phyloP scores from a whole-genome alignment of 2,888 invertebrate species.

The Lasioglossum villosulum region DNA sequence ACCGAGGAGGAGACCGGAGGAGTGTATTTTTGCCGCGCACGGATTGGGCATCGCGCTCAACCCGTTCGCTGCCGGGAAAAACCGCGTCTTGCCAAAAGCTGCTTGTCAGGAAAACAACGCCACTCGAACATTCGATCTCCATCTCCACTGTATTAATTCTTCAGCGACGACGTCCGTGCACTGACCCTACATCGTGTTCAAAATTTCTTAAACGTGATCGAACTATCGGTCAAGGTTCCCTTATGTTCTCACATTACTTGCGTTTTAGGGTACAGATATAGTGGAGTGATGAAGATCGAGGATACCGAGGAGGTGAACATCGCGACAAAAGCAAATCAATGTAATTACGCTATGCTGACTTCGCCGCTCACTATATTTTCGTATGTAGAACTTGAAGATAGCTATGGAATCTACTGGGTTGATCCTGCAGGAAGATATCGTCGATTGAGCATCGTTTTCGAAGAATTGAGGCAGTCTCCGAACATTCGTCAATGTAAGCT shows the following conservation, averaged over 20 bases:
- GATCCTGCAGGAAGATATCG: not conserved
- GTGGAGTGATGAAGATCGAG: too few relatives aligned
- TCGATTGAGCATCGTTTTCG: not conserved
- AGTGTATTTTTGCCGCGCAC: slow-evolving; percentile 39
- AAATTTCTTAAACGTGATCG: too few relatives aligned
- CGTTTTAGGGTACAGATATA: not conserved
- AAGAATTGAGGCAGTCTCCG: not conserved
- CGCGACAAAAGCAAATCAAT: too few relatives aligned
- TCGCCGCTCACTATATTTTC: too few relatives aligned
- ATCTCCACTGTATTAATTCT: not conserved
- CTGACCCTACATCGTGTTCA: too few relatives aligned
- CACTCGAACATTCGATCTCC: not conserved
- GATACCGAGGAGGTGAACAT: too few relatives aligned
- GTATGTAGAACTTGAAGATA: too few relatives aligned
- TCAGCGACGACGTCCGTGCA: not conserved
- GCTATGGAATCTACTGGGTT: too few relatives aligned
- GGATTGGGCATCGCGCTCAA: slow-evolving; percentile 31
- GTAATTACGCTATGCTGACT: too few relatives aligned
- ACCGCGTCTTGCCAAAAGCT: not conserved
- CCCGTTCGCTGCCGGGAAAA: not conserved
- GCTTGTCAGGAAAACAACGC: not conserved
- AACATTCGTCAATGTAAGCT: not conserved
- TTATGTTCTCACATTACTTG: not conserved
- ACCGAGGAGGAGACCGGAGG: slow-evolving; percentile 17
- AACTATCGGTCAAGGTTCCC: too few relatives aligned